A percentile compares a stretch with the other conserved stretches of the same genome.
phyloP scores from a whole-genome alignment of 1,140 invertebrate species.

The Pachypsylla venusta region DNA sequence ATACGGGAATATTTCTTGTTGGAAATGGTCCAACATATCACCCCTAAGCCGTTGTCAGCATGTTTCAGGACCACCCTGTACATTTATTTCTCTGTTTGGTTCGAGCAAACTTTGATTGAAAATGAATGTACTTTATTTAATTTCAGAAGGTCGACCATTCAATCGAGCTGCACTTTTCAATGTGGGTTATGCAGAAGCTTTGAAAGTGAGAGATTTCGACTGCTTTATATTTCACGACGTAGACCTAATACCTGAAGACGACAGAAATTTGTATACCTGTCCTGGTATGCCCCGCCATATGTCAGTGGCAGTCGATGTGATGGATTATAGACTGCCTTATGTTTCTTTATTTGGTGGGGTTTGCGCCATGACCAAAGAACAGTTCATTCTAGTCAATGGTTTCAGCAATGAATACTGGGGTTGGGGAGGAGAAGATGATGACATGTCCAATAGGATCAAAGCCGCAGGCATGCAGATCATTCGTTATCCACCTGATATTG shows the following conservation, averaged over 20 bases:
- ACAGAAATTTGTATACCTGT: conserved; percentile 81
- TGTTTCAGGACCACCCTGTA: too few relatives aligned
- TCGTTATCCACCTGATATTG: conserved; percentile 70
- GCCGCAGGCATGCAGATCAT: conserved; percentile 65
- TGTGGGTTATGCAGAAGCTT: conserved; percentile 78
- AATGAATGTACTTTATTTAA: conserved; percentile 18
- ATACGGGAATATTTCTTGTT: too few relatives aligned
- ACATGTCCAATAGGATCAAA: conserved; percentile 72
- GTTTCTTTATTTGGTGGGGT: conserved; percentile 62
- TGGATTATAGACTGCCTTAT: conserved; percentile 78
- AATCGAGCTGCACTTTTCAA: conserved; percentile 91
- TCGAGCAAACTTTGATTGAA: conserved; percentile 12
- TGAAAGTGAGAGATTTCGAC: conserved; percentile 57
- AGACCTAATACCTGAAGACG: conserved; percentile 83
- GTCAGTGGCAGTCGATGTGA: conserved; percentile 83
- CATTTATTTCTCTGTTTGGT: neutral
- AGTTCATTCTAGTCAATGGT: conserved; percentile 71
- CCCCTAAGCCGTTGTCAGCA: too few relatives aligned
- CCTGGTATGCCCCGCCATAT: conserved; percentile 83
- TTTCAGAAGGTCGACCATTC: conserved; percentile 49
- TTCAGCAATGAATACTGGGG: conserved; percentile 88
- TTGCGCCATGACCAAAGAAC: conserved; percentile 62
- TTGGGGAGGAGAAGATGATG: conserved; percentile 87
- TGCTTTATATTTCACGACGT: conserved; percentile 96
- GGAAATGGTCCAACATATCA: too few relatives aligned